Conservation (phyloP, 2,797 vertebrate species). For the Toxotes lorentzi region DNA sequence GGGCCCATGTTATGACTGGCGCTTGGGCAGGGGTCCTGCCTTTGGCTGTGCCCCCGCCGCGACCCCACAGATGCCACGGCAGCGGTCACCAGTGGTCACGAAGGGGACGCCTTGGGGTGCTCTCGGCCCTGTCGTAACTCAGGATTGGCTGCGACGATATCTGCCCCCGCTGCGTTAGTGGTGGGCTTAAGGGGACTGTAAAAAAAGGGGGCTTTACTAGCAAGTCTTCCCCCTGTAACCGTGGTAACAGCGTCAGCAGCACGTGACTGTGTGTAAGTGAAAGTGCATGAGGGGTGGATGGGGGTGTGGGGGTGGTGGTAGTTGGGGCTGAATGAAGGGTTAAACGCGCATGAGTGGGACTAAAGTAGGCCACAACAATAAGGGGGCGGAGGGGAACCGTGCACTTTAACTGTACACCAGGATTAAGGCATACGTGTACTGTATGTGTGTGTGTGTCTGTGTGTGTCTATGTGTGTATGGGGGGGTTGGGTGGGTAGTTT, state of each 20-base stretch:
- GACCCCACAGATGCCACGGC: constrained; percentile 59
- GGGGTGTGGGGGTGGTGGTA: constrained; percentile 14
- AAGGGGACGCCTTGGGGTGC: constrained; percentile 49
- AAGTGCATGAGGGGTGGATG: constrained; percentile 28
- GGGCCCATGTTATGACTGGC: constrained; percentile 68
- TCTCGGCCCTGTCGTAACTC: constrained; percentile 14
- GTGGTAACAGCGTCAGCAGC: constrained; percentile 83
- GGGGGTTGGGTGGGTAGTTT: neutral
- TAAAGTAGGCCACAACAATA: constrained; percentile 84
- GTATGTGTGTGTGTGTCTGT: constrained; percentile 27
- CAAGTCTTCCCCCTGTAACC: constrained; percentile 83
- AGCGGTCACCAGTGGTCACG: constrained; percentile 53
- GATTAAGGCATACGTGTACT: constrained; percentile 44
- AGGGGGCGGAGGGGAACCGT: constrained; percentile 45
- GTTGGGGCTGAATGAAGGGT: constrained; percentile 75
- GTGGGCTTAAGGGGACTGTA: constrained; percentile 61
- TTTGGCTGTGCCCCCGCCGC: constrained; percentile 17
- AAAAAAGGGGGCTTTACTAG: constrained; percentile 48
- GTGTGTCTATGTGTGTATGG: neutral
- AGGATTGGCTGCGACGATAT: constrained; percentile 69
- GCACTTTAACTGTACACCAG: constrained; percentile 59
- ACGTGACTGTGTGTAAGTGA: constrained; percentile 68
- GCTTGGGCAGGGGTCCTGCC: constrained; percentile 46
- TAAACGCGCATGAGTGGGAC: constrained; percentile 80
- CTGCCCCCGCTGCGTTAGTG: constrained; percentile 49